Percentiles rank a stretch among this genome's conserved stretches.
phyloP scores from a whole-genome alignment of 2,797 vertebrate genomes.

The Triplophysa yarkandensis region DNA sequence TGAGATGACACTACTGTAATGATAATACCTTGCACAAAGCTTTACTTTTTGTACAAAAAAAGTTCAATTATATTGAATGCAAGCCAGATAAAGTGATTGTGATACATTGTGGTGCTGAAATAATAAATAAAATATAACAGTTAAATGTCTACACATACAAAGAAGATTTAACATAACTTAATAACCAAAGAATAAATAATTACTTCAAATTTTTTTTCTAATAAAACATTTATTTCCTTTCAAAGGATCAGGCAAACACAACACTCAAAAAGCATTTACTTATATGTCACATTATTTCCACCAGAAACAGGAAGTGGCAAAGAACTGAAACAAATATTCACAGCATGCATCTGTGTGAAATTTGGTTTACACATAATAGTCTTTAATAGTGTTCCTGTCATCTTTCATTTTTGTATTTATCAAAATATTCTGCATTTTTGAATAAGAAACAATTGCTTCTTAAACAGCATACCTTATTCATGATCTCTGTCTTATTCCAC shows the following conservation, averaged over 20 bases:
- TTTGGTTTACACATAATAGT: not conserved
- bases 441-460: not conserved
- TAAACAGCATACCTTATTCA: not conserved
- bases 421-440: too few relatives aligned
- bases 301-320: slow-evolving; percentile 15
- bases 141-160: too few relatives aligned
- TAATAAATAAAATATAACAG: not conserved
- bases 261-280: not conserved
- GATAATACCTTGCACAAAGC: not conserved
- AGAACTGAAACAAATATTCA: not conserved
- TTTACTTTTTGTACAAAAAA: not conserved
- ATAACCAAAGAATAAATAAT: not conserved
- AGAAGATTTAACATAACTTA: not conserved
- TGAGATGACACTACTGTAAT: not conserved
- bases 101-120: not conserved
- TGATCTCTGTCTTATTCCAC: not conserved
- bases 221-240: not conserved
- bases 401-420: too few relatives aligned
- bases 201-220: not conserved
- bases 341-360: not conserved
- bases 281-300: not conserved
- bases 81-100: not conserved
- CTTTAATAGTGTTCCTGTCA: not conserved
- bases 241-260: not conserved
- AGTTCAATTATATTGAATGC: not conserved